These are phyloP conservation scores for Halichondria panicea DNA, from an alignment of 37 sponge, comb jelly and placozoan genomes.

Conservation along the genomic window DNA sequence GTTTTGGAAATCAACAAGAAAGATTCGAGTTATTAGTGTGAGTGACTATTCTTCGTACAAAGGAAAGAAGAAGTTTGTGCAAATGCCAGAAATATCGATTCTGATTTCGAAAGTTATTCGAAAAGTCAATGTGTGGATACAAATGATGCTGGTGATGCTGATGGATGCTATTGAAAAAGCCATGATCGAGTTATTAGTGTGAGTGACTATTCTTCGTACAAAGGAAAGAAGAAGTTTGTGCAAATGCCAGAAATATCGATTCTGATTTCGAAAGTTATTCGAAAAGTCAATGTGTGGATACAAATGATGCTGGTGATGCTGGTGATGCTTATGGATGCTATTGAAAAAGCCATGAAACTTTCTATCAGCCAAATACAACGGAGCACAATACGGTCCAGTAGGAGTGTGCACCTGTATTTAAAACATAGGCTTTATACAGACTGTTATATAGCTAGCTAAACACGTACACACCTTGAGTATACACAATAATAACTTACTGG, in stretches of 20 bases:
- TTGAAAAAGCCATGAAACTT: neutral
- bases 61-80: neutral
- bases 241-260: neutral
- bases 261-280: constrained; percentile 3
- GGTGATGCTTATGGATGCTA: no score
- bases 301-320: no score
- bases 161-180: neutral
- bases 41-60: neutral
- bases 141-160: no score
- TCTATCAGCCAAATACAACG: no score
- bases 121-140: no score
- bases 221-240: neutral
- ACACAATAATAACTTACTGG: no score
- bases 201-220: neutral
- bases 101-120: constrained; percentile 3
- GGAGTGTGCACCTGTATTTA: no score
- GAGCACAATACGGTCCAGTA: no score
- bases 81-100: neutral
- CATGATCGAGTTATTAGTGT: neutral
- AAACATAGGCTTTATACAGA: no score
- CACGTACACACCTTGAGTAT: no score
- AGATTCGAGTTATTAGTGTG: neutral
- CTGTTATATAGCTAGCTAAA: no score
- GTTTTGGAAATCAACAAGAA: constrained; percentile 1
- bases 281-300: no score